phyloP scores from a whole-genome alignment of 2,113 vertebrate species.

The Nannobrachium achirus region DNA sequence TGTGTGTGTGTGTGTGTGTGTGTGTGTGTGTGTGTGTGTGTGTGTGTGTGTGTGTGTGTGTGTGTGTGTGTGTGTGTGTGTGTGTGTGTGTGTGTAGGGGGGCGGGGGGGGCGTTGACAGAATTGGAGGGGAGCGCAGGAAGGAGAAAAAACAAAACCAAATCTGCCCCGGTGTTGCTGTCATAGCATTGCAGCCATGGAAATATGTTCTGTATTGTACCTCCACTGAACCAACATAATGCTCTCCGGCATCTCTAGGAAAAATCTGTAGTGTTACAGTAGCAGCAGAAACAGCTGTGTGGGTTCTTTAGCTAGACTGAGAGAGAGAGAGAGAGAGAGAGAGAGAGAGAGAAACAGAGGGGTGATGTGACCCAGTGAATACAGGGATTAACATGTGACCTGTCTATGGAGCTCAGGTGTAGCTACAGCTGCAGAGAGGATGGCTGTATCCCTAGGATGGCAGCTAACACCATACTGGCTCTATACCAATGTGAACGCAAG shows the following conservation, averaged over 20 bases:
- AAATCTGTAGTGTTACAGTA: too few species aligned
- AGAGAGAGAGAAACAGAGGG: constrained; percentile 7
- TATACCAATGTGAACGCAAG: not conserved
- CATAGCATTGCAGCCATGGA: not conserved
- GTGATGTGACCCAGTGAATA: constrained; percentile 6
- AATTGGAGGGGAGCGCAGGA: too few species aligned
- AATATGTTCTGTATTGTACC: not conserved
- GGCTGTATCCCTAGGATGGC: constrained; percentile 50
- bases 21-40: too few species aligned
- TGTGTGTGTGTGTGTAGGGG: not conserved
- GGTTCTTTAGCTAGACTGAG: not conserved
- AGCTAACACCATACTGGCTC: not conserved
- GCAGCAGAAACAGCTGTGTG: too few species aligned
- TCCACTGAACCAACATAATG: too few species aligned
- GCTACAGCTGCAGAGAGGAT: constrained; percentile 25
- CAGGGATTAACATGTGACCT: not conserved
- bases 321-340: not conserved
- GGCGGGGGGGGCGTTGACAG: not conserved
- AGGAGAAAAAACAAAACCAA: too few species aligned
- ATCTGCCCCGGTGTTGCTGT: not conserved
- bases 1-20: too few species aligned
- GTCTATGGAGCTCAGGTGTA: constrained; percentile 20
- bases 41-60: too few species aligned
- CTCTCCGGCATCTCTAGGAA: too few species aligned
- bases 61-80: too few species aligned